Evolutionary conservation across 92 coral and sea anemone genomes (phyloP).

Genomic region (Porites evermanni): DNA sequence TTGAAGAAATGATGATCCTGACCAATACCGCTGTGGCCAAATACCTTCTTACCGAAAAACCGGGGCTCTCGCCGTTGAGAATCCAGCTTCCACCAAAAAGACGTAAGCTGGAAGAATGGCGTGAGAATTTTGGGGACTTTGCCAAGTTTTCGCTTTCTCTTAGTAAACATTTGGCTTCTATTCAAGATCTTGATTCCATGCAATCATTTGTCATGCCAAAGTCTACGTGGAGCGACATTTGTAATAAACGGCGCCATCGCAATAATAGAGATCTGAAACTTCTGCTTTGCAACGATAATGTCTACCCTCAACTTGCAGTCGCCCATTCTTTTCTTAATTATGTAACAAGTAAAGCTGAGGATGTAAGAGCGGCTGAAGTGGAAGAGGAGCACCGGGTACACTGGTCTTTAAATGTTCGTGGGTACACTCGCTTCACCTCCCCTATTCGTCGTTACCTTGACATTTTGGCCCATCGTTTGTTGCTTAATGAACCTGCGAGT

Average conservation of each 20-base stretch:
- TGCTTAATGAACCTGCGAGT: conserved; percentile 16
- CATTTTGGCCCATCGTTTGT: conserved; percentile 63
- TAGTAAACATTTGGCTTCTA: conserved; percentile 2
- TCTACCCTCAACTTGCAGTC: conserved; percentile 38
- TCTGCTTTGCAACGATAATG: conserved; percentile 40
- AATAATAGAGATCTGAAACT: conserved; percentile 25
- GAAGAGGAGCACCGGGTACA: conserved; percentile 17
- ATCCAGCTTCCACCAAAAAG: conserved; percentile 65
- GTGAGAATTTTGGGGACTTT: conserved; percentile 29
- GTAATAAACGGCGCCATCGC: neutral
- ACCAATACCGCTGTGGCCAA: conserved; percentile 62
- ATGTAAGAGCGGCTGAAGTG: conserved; percentile 43
- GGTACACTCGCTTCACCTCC: conserved; percentile 72
- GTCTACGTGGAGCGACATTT: conserved; percentile 49
- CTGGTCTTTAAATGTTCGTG: conserved; percentile 47
- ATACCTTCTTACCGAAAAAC: conserved; percentile 17
- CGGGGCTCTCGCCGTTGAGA: conserved; percentile 47
- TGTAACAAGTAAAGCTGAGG: conserved; percentile 37
- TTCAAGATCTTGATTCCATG: neutral
- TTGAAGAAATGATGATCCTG: conserved; percentile 70
- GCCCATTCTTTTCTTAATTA: conserved; percentile 32
- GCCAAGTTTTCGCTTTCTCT: conserved; percentile 45
- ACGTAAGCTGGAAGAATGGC: conserved; percentile 54
- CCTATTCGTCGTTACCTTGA: conserved; percentile 79
- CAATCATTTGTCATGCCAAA: conserved; percentile 26